Conservation (phyloP, 1,140 invertebrate species). For the Andricus grossulariae region DNA sequence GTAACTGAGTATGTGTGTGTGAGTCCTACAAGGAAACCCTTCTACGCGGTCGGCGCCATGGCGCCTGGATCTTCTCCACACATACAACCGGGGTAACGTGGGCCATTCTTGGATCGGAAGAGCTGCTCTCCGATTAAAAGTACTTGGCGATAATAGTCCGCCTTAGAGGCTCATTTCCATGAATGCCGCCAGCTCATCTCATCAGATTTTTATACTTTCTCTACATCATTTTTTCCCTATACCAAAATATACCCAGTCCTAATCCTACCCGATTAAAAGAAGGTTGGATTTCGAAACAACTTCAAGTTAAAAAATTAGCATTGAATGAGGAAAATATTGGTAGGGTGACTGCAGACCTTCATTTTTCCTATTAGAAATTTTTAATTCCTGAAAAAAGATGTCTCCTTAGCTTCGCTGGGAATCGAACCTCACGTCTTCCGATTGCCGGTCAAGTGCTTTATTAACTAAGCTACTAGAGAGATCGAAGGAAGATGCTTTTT, state of each 20-base stretch:
- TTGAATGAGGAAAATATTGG: too few species aligned
- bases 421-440: too few species aligned
- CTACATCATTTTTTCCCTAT: too few species aligned
- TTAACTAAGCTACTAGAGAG: too few species aligned
- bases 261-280: background rate
- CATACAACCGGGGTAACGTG: slow-evolving; percentile 34
- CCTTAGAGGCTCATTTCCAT: slow-evolving; percentile 35
- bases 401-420: too few species aligned
- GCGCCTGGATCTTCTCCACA: slow-evolving; percentile 65
- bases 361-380: too few species aligned
- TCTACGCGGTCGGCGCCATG: slow-evolving; percentile 76
- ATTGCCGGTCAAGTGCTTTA: too few species aligned
- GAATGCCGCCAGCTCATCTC: slow-evolving; percentile 44
- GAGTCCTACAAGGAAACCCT: slow-evolving; percentile 75
- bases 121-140: slow-evolving; percentile 25
- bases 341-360: too few species aligned
- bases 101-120: slow-evolving; percentile 36
- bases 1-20: slow-evolving; percentile 62
- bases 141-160: background rate
- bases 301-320: background rate
- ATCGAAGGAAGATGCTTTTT: too few species aligned
- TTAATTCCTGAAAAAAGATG: too few species aligned
- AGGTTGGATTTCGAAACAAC: background rate
- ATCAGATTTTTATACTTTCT: too few species aligned
- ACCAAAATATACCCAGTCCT: too few species aligned